Conservation (phyloP, 2,113 vertebrate genomes). For the Cyanoliseus patagonus region DNA sequence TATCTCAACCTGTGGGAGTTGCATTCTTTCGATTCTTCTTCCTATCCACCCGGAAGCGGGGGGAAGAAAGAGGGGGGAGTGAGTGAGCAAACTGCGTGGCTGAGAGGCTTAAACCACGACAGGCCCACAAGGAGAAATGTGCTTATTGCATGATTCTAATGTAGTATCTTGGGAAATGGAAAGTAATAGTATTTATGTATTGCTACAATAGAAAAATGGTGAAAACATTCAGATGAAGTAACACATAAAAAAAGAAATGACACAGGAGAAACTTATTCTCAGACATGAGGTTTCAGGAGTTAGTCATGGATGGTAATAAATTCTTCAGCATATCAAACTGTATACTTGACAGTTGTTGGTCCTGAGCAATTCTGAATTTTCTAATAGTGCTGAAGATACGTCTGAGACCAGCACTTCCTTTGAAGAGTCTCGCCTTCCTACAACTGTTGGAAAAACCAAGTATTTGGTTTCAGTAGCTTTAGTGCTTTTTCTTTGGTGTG, state of each 20-base stretch:
- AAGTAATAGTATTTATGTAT: neutral
- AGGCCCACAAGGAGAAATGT: neutral
- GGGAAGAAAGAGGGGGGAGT: too few species aligned
- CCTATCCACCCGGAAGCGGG: too few species aligned
- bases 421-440: neutral
- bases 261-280: neutral
- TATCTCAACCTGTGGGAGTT: too few species aligned
- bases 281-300: neutral
- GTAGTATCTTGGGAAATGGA: neutral
- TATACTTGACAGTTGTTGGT: neutral
- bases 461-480: conserved; percentile 44
- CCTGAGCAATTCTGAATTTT: conserved; percentile 20
- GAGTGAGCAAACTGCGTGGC: too few species aligned
- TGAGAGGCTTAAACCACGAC: too few species aligned
- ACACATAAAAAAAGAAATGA: neutral
- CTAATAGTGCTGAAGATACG: neutral
- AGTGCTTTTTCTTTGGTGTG: neutral
- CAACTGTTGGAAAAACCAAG: neutral
- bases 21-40: too few species aligned
- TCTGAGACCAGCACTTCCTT: neutral
- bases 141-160: neutral
- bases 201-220: neutral
- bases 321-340: conserved; percentile 17
- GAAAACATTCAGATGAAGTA: neutral
- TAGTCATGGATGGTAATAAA: neutral